Base-by-base conservation (phyloP, 2,888 invertebrate species). In the Trichogramma evanescens region DNA sequence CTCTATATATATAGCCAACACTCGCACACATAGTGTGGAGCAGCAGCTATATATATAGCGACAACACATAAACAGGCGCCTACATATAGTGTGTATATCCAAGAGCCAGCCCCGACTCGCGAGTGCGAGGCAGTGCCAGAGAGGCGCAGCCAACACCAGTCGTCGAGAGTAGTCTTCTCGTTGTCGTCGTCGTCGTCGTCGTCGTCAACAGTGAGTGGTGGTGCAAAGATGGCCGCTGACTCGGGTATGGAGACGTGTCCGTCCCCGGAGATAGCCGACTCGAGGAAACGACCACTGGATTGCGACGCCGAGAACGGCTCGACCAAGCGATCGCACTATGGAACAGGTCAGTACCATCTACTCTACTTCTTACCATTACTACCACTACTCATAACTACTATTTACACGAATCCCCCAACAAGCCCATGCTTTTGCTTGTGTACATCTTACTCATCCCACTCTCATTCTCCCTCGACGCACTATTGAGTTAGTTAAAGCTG, bases 191-290 rank as follows among this genome's bases (percentile, higher is more conserved):
- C 53, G 39, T 56, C 58, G 26, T 58, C 41, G 6, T 39, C 45
- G 6, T 40, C 39, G 7, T 40, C 9, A 59, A 4, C 38, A 53
- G 13, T 50, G 26, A 56, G 38, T 13, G 38, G 42, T 41, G 39
- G 51, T 43, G 13, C 8, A 84, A 88, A 88, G 83, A 91, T 91
- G 91, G 91, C 91, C 84, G 91, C 91, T 82, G 91, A 91, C 84
- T 89, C 89, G 84, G 89, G 89, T 85, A 91, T 91, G 91, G 91
- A 91, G 86, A 89, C 91, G 85, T 91, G 91, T 86, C 89, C 91
- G 81, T 91, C 91, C 84, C 91, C 92, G 82, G 92, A 92, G 85
- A 90, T 89, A 81, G 85, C 87, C 72, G 92, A 92, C 84, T 91
- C 91, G 81, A 87, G 92, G 82, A 92, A 92, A 84, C 86, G 92